Conservation (phyloP, 2,888 invertebrate genomes). For the Helicoverpa assulta region DNA sequence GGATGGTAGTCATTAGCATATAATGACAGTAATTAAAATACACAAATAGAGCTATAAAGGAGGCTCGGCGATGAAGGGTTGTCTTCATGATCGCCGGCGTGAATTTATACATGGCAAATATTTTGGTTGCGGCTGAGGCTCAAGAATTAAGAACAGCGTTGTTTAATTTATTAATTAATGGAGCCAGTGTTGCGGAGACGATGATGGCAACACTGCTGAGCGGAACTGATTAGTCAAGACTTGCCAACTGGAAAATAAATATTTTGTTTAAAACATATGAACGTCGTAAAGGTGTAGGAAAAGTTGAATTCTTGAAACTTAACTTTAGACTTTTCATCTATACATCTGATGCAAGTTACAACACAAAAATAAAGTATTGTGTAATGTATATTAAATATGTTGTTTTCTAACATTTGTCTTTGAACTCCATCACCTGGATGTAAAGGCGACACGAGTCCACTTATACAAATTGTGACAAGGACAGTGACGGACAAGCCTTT, state of each 20-base stretch:
- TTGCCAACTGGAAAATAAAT: conserved; percentile 5
- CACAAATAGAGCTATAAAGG: conserved; percentile 92
- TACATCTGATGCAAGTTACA: too few relatives aligned
- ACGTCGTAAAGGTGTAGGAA: too few relatives aligned
- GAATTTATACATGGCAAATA: conserved; percentile 90
- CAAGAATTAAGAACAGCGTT: conserved; percentile 85
- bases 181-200: conserved; percentile 82
- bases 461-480: conserved; percentile 62
- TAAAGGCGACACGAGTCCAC: conserved; percentile 29
- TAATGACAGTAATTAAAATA: conserved; percentile 94
- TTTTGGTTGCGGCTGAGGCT: conserved; percentile 85
- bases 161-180: conserved; percentile 90
- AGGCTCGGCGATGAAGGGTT: conserved; percentile 88
- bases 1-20: conserved; percentile 91
- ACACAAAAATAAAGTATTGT: too few relatives aligned
- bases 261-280: neutral
- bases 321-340: too few relatives aligned
- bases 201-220: conserved; percentile 67
- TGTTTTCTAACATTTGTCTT: neutral
- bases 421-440: conserved; percentile 8
- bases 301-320: too few relatives aligned
- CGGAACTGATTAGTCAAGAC: conserved; percentile 67
- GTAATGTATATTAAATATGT: too few relatives aligned
- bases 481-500: conserved; percentile 69
- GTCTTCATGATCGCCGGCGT: conserved; percentile 87